Conservation (phyloP, 1,140 invertebrate genomes). For the Coelopa frigida region DNA sequence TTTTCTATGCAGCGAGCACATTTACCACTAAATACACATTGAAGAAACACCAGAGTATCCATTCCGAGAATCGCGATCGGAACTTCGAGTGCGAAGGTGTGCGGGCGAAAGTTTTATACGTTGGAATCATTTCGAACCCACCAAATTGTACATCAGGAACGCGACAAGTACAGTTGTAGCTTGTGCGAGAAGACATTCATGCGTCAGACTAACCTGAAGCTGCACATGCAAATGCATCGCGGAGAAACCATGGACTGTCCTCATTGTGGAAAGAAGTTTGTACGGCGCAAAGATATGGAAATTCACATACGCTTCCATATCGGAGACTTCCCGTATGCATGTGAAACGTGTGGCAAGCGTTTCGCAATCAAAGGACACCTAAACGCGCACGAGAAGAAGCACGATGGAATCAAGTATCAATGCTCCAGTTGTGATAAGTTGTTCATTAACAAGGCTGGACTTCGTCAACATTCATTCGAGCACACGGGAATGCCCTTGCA, state of each 20-base stretch:
- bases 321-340: slow-evolving; percentile 8
- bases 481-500: slow-evolving; percentile 8
- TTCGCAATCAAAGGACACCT: slow-evolving; percentile 10
- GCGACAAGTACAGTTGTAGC: neutral
- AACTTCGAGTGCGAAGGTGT: slow-evolving; percentile 6
- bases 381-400: slow-evolving; percentile 5
- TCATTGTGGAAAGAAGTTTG: slow-evolving; percentile 11
- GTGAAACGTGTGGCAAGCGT: neutral
- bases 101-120: slow-evolving; percentile 2
- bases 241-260: slow-evolving; percentile 8
- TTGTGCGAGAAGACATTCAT: slow-evolving; percentile 9
- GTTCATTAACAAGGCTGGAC: slow-evolving; percentile 7
- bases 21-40: slow-evolving; percentile 4
- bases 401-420: slow-evolving; percentile 4
- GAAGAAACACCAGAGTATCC: neutral
- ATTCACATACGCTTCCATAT: slow-evolving; percentile 14
- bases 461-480: slow-evolving; percentile 9
- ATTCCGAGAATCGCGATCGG: slow-evolving; percentile 2
- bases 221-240: slow-evolving; percentile 10
- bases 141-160: slow-evolving; percentile 1
- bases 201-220: slow-evolving; percentile 1
- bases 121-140: neutral
- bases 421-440: slow-evolving; percentile 8
- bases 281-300: slow-evolving; percentile 6
- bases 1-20: neutral